Evolutionary conservation across 2,113 vertebrate species (phyloP).

Genomic region (Charina bottae): DNA sequence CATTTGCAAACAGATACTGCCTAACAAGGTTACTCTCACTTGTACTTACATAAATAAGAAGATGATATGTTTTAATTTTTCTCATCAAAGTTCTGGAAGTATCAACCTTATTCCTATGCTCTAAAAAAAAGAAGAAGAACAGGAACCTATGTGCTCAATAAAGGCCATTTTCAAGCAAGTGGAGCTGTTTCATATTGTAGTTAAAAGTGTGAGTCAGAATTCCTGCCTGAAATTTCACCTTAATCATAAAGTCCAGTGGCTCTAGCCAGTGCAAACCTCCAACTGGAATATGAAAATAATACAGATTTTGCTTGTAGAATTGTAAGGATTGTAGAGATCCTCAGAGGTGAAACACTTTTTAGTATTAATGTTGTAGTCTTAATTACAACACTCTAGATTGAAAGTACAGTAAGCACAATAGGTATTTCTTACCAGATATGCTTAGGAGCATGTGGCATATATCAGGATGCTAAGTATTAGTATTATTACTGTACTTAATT

Average conservation of each 20-base stretch:
- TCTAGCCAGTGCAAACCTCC: not conserved
- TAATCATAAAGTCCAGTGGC: not conserved
- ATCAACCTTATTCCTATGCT: not conserved
- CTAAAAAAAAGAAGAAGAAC: not conserved
- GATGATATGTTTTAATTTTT: not conserved
- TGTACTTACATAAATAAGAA: not conserved
- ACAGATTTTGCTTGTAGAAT: not conserved
- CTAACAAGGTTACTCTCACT: not conserved
- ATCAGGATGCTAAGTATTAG: not conserved
- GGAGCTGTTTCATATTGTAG: not conserved
- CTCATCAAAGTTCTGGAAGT: not conserved
- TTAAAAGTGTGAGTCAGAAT: not conserved
- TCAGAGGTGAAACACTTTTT: not conserved
- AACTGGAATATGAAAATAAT: not conserved
- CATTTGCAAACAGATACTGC: not conserved
- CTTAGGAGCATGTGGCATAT: not conserved
- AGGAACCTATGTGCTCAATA: not conserved
- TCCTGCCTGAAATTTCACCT: not conserved
- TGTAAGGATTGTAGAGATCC: not conserved
- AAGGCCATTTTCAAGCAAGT: not conserved
- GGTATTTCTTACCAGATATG: not conserved
- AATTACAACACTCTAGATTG: not conserved
- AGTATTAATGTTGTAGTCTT: not conserved
- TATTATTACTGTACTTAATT: not conserved
- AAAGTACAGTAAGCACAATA: not conserved